Base-by-base conservation (phyloP, 1,140 invertebrate species). In the Drosophila sechellia region DNA sequence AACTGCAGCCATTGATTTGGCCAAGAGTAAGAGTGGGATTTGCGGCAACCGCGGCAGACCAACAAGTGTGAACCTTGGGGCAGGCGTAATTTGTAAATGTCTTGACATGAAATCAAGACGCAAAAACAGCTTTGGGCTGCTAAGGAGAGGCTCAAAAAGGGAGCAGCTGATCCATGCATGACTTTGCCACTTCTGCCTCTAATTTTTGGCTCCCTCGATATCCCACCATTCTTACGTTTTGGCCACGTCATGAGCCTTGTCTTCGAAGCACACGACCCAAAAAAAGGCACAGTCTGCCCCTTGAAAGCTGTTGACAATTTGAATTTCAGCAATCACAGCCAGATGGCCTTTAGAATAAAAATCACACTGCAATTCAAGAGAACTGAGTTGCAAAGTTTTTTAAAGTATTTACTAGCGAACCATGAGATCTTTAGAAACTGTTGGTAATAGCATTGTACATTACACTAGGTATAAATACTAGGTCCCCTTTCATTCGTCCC, bases 81-180 rank as follows among this genome's bases (percentile, higher is more conserved):
- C 57, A 34, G 70, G 65, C 66, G 71, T 87, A 76, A 87, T 87
- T 86, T 86, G 81, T 81, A 86, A 86, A 86, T 87, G 74, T 77
- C 74, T 35, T 75, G 68, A 69, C 63, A 77, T 61, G 56, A 77
- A 77, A 60, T 77, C 64, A 69, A 69, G 64, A 77, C 74, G 34
- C 56, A 69, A 69, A 64, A 64, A 63, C 20, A 11, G 54, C 46
- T 54, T 25, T 37, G 4, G 34, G 64, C 63, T 63, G 64, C 60
- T 40, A 50, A 35, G 43, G 15, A 49, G 61, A 49, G 61, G 34
- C 39, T 4, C n/a, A 66, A 53, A 54, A 53, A 39, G 5, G 8
- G 17, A 27, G 45, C 63, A 69, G 59, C 61, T 61, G 68, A 53
- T 60, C 37, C 59, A 52, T 65, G 77, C 59, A 69, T 79, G 63